Evolutionary conservation across 2,113 vertebrate species (phyloP).

Genomic region (Clarias batrachus): DNA sequence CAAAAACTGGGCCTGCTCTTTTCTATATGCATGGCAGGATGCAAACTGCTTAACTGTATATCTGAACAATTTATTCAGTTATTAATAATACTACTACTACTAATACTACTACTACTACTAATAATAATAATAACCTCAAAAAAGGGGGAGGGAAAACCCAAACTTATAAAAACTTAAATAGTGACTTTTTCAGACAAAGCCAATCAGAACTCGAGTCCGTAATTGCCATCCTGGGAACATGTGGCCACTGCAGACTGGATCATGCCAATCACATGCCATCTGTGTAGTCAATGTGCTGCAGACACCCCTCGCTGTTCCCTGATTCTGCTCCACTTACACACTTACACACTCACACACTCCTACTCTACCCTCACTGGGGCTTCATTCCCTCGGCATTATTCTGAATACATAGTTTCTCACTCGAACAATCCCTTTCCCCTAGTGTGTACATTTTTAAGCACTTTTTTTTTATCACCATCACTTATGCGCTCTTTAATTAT

Average conservation of each 20-base stretch:
- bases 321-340: slow-evolving; percentile 33
- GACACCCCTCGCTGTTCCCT: slow-evolving; percentile 28
- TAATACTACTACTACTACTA: slow-evolving; percentile 3
- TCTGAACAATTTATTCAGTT: neutral
- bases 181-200: slow-evolving; percentile 6
- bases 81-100: neutral
- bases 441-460: slow-evolving; percentile 5
- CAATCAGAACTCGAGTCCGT: slow-evolving; percentile 8
- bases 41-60: neutral
- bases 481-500: slow-evolving; percentile 29
- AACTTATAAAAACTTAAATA: neutral
- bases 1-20: neutral
- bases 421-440: neutral
- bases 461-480: slow-evolving; percentile 6
- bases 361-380: neutral
- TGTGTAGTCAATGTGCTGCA: slow-evolving; percentile 31
- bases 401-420: neutral
- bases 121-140: neutral
- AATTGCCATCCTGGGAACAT: slow-evolving; percentile 49
- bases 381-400: neutral
- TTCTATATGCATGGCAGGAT: neutral
- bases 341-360: slow-evolving; percentile 21
- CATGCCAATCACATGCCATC: slow-evolving; percentile 43
- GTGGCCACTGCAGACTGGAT: slow-evolving; percentile 42
- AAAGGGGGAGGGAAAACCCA: neutral